phyloP scores from a whole-genome alignment of 1,140 invertebrate genomes.

The Solenopsis invicta region DNA sequence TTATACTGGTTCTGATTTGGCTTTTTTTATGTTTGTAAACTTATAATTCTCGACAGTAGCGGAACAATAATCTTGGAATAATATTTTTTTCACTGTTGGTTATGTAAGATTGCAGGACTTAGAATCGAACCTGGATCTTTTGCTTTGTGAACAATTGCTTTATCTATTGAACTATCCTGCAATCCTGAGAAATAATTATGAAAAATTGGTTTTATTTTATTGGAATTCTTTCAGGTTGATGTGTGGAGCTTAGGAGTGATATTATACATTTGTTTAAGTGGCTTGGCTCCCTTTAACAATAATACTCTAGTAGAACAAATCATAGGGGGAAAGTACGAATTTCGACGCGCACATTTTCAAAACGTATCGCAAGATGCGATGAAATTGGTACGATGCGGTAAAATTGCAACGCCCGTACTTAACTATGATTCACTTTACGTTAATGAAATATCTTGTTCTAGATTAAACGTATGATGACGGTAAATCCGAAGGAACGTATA shows the following conservation, averaged over 20 bases:
- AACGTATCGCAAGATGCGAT: conserved; percentile 71
- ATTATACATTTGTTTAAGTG: conserved; percentile 89
- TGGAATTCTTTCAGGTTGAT: conserved; percentile 89
- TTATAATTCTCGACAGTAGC: no score
- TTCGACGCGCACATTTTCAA: conserved; percentile 71
- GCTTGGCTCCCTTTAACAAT: conserved; percentile 82
- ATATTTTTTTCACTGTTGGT: background rate
- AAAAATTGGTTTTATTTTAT: background rate
- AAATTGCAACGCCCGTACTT: background rate
- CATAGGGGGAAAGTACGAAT: conserved; percentile 77
- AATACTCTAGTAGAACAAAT: conserved; percentile 82
- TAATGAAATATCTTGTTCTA: conserved; percentile 79
- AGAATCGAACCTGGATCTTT: background rate
- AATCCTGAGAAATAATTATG: background rate
- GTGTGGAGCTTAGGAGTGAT: conserved; percentile 97
- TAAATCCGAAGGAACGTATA: conserved; percentile 90
- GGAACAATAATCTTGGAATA: background rate
- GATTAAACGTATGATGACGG: conserved; percentile 91
- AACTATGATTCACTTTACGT: background rate
- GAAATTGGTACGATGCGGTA: conserved; percentile 79
- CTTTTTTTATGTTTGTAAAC: no score
- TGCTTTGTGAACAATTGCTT: background rate
- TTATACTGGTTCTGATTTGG: no score
- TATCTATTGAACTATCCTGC: background rate
- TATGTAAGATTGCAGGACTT: background rate